phyloP scores from a whole-genome alignment of 2,888 invertebrate genomes.

The Dicyrtomina minuta region DNA sequence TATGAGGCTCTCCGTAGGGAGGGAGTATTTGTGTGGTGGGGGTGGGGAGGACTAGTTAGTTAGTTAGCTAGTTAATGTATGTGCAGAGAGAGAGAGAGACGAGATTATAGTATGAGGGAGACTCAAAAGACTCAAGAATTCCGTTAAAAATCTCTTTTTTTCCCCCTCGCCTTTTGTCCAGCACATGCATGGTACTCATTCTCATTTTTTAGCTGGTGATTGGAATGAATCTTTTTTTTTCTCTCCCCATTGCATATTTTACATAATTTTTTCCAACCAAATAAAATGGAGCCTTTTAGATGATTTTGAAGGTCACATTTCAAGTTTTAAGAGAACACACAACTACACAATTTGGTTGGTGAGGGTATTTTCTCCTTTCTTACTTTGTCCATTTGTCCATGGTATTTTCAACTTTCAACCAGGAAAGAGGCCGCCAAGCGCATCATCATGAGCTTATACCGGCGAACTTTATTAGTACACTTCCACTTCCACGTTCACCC shows the following conservation, averaged over 20 bases:
- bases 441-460: too few relatives aligned
- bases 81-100: background rate
- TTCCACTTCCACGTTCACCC: too few relatives aligned
- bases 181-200: background rate
- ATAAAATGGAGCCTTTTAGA: constrained; percentile 10
- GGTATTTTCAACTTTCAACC: too few relatives aligned
- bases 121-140: background rate
- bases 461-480: too few relatives aligned
- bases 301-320: constrained; percentile 21
- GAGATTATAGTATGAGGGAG: background rate
- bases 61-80: background rate
- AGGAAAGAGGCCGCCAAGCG: too few relatives aligned
- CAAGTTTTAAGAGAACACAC: background rate
- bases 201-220: constrained; percentile 5
- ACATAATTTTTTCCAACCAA: constrained; percentile 14
- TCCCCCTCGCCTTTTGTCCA: background rate
- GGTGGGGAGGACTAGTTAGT: background rate
- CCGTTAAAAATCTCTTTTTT: background rate
- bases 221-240: constrained; percentile 13
- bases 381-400: background rate
- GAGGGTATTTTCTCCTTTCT: background rate
- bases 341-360: too few relatives aligned
- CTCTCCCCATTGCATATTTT: constrained; percentile 20
- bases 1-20: too few relatives aligned
- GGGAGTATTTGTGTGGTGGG: background rate